Base-by-base conservation (phyloP, 1,140 invertebrate genomes). In the Nasonia giraulti region DNA sequence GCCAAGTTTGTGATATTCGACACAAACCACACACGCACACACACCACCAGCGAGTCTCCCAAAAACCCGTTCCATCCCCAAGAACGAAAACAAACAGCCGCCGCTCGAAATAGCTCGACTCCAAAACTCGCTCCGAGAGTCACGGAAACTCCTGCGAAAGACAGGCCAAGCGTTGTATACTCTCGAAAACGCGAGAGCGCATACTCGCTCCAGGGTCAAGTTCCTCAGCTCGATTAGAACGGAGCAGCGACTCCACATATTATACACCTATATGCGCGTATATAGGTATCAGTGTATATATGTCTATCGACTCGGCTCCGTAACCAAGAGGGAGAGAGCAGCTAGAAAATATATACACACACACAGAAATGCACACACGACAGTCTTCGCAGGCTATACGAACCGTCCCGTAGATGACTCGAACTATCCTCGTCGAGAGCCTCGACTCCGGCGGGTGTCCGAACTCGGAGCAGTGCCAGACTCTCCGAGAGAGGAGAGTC, bases 131-230 rank as follows among this genome's bases (percentile, higher is more conserved):
- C 6, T 62, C 14, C 14, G 3, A 62, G 55, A 27, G 23, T 7
- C 55, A 62, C 55, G 20, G n/a, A 62, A 62, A 62, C 17, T 14
- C 20, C 17, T n/a, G 55, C 55, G 17, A 62, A 1, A 62, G 23
- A 0, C 68, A 40, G 27, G 37, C 73, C 8, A 37, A 2, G 73
- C 37, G 17, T 33, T 1, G 17, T 23, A 33, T 12, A 37, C 40
- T 62, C 74, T 62, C 74, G 40, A 85, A 76, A 85, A 84, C 77
- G 71, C 80, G 75, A 88, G 82, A 74, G 78, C 66, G 62, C 79
- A 33, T 31, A 27, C 73, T 33, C 62, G 62, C 71, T 55, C 77
- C 83, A 85, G 80, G 83, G 83, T 87, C 86, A 87, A 85, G 86
- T 85, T 87, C 86, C 80, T 40, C 37, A 7, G 12, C 23, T 11